Percentiles rank a stretch among this genome's conserved stretches.
Conservation (phyloP, 2,113 vertebrate species). For the Rhabdornis inornatus region DNA sequence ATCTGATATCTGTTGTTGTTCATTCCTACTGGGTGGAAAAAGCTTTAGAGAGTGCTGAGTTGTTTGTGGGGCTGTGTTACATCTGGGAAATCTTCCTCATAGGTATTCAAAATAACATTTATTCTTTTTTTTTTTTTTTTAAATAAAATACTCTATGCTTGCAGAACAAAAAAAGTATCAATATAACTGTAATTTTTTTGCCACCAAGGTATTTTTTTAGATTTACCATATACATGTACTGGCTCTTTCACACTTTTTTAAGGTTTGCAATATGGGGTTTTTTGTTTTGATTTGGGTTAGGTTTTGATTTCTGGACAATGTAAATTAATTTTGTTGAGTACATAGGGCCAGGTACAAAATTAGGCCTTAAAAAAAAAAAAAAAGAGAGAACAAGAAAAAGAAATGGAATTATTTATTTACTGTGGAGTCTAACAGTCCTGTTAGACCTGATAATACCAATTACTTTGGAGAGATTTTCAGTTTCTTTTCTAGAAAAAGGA, state of each 20-base stretch:
- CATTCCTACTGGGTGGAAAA: not conserved
- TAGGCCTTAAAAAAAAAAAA: not conserved
- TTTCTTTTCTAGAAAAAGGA: not conserved
- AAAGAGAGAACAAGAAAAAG: not conserved
- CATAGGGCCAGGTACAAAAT: not conserved
- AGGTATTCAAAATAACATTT: not conserved
- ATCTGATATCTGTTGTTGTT: not conserved
- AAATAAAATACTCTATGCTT: not conserved
- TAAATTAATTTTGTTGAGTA: not conserved
- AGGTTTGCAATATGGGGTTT: not conserved
- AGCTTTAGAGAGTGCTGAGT: not conserved
- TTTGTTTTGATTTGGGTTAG: not conserved
- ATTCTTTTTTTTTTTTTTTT: not conserved
- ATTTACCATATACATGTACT: not conserved
- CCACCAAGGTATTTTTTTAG: not conserved
- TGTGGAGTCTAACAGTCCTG: not conserved
- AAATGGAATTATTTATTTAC: not conserved
- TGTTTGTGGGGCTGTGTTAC: not conserved
- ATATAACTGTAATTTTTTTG: not conserved
- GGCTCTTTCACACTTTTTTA: not conserved
- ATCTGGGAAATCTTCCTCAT: not conserved
- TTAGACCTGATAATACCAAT: not conserved
- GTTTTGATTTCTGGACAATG: not conserved
- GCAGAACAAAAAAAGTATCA: not conserved
- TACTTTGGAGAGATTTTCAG: not conserved